Percentiles rank a stretch among this genome's conserved stretches.
phyloP scores from a whole-genome alignment of 2,797 vertebrate genomes.

The Enteromius fasciolatus region DNA sequence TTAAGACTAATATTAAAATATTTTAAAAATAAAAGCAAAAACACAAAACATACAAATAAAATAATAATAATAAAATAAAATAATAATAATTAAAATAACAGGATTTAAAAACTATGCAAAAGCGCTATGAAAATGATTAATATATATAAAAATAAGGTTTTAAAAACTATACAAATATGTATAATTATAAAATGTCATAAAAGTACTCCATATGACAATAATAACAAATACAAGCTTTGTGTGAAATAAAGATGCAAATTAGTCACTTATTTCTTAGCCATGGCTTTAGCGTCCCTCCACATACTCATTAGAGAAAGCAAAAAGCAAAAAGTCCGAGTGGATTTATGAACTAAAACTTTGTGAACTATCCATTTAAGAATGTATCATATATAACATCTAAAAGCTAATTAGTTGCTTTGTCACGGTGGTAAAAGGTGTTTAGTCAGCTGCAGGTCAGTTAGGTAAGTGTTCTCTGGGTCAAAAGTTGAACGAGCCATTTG shows the following conservation, averaged over 20 bases:
- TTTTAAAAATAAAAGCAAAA: neutral
- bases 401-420: conserved; percentile 6
- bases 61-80: no score
- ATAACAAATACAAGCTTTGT: neutral
- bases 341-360: neutral
- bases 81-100: neutral
- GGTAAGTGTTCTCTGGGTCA: conserved; percentile 36
- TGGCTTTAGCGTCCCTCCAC: neutral
- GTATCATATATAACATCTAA: conserved; percentile 21
- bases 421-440: conserved; percentile 15
- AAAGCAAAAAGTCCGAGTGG: neutral
- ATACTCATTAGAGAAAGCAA: neutral
- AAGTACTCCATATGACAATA: neutral
- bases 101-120: neutral
- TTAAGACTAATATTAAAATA: neutral
- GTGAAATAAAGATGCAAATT: neutral
- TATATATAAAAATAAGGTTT: no score
- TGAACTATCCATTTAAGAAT: neutral
- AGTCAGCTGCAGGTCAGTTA: conserved; percentile 3
- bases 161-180: no score
- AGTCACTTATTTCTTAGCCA: neutral
- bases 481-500: conserved; percentile 15
- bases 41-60: neutral
- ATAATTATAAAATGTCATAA: no score
- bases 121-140: no score